Evolutionary conservation across 2,797 vertebrate species (phyloP).

Genomic region (Anomalospiza imberbis): DNA sequence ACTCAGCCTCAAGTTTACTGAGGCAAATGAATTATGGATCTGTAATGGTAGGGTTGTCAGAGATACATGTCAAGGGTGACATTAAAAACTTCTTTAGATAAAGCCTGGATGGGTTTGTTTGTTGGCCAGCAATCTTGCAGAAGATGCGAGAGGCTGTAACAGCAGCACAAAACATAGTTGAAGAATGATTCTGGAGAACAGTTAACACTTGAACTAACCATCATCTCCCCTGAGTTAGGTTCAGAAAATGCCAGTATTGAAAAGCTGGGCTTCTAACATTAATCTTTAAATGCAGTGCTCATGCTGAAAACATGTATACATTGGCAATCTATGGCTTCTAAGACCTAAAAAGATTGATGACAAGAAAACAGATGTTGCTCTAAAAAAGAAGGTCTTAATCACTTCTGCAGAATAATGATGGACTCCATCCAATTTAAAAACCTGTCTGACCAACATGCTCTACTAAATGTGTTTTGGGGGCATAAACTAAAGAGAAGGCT

Average conservation of each 20-base stretch:
- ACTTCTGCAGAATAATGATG: not conserved
- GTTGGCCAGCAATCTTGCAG: not conserved
- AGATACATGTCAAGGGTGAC: not conserved
- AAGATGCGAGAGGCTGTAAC: not conserved
- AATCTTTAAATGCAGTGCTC: not conserved
- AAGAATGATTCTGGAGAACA: not conserved
- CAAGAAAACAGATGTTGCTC: not conserved
- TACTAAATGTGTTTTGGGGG: not conserved
- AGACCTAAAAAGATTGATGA: not conserved
- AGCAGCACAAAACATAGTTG: not conserved
- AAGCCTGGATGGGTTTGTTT: not conserved
- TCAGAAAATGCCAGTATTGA: not conserved
- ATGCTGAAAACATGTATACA: not conserved
- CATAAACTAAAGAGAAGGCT: not conserved
- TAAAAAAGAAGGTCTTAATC: not conserved
- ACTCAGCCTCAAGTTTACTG: not conserved
- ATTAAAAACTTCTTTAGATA: not conserved
- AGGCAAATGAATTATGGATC: not conserved
- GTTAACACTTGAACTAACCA: not conserved
- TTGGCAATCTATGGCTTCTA: not conserved
- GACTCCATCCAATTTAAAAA: not conserved
- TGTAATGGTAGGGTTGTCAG: not conserved
- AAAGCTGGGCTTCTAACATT: not conserved
- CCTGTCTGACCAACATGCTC: not conserved
- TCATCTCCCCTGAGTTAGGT: not conserved